A percentile compares a stretch with the other conserved stretches of the same genome.
Conservation (phyloP, 2,888 invertebrate species). For the Tachina lurida region DNA sequence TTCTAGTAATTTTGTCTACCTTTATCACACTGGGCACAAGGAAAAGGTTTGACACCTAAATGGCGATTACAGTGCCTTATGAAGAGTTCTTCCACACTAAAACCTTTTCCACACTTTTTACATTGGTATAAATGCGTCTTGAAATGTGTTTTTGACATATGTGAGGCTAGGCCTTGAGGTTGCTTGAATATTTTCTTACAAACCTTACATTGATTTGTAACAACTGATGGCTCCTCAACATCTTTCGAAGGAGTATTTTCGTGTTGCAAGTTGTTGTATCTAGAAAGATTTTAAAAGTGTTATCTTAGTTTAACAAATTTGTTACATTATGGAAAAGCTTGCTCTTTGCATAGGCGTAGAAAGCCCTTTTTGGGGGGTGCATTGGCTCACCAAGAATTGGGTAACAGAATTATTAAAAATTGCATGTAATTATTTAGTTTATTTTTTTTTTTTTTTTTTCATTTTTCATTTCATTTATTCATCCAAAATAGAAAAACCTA, state of each 20-base stretch:
- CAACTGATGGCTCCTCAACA: not conserved
- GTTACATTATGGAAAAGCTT: no score
- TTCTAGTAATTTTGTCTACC: slow-evolving; percentile 2
- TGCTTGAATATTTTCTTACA: slow-evolving; percentile 34
- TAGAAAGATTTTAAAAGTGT: not conserved
- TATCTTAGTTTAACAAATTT: no score
- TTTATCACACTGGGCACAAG: slow-evolving; percentile 48
- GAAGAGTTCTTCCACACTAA: slow-evolving; percentile 23
- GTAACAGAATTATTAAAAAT: no score
- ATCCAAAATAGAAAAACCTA: no score
- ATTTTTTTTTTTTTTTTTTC: no score
- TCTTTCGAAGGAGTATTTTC: not conserved
- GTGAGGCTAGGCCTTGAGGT: slow-evolving; percentile 28
- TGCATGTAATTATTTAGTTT: no score
- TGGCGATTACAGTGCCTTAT: slow-evolving; percentile 53
- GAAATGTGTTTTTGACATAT: slow-evolving; percentile 74
- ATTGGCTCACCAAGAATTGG: no score
- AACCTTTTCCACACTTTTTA: slow-evolving; percentile 72
- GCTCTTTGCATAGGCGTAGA: no score
- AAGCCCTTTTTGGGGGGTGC: no score
- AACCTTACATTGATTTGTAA: slow-evolving; percentile 71
- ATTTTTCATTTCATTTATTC: no score
- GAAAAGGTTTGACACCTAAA: slow-evolving; percentile 39
- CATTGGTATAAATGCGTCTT: slow-evolving; percentile 80
- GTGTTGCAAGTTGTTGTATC: not conserved